These are phyloP conservation scores for Cryptomyrus ogoouensis DNA, from an alignment of 2,113 vertebrate species.

Conservation along the genomic window DNA sequence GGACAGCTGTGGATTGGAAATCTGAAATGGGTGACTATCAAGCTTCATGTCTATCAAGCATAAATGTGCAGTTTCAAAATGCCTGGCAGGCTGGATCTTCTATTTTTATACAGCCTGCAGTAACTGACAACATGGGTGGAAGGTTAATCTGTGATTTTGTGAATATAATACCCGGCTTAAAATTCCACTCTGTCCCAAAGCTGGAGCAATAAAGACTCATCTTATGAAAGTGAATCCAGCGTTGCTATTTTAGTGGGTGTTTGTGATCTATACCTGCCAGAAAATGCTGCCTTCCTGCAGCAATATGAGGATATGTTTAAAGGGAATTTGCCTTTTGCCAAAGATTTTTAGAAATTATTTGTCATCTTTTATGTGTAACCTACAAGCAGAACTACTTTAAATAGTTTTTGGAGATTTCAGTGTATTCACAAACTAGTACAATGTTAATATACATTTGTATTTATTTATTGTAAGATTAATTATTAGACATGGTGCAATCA, in stretches of 20 bases:
- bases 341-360: neutral
- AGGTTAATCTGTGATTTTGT: neutral
- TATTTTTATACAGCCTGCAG: neutral
- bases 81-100: slow-evolving; percentile 16
- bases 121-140: neutral
- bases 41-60: slow-evolving; percentile 45
- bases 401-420: neutral
- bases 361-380: neutral
- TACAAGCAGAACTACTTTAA: neutral
- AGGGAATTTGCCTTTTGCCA: neutral
- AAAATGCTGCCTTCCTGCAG: neutral
- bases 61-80: slow-evolving; percentile 42
- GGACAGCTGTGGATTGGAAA: slow-evolving; percentile 24
- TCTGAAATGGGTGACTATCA: slow-evolving; percentile 54
- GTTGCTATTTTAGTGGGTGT: neutral
- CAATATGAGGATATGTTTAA: neutral
- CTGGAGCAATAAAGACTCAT: neutral
- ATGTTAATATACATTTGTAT: neutral
- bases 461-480: neutral
- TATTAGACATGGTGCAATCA: neutral
- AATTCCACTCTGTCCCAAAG: slow-evolving; percentile 47
- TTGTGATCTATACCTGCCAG: neutral
- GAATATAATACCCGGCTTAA: slow-evolving; percentile 56
- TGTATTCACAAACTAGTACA: neutral
- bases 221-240: neutral